Evolutionary conservation across 2,888 invertebrate genomes (phyloP), one percentile per base, ranked within the genome.

Genomic region (Adelphocoris suturalis): DNA sequence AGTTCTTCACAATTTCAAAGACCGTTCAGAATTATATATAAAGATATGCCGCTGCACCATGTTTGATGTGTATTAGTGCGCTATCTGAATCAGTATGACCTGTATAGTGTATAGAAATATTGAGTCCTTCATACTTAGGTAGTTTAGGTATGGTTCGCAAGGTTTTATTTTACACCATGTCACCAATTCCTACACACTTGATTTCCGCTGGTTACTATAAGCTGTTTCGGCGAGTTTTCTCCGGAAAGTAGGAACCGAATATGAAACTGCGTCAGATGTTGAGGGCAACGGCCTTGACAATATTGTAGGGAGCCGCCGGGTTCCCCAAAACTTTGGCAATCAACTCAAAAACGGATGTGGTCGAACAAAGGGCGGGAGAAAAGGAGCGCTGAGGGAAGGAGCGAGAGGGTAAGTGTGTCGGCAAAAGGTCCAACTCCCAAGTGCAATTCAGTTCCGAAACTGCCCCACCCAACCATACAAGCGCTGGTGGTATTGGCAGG

Each of bases 381-480:
- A 61, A 52, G 52, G 57, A 57, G 23, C n/a, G 57, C 16, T 5
- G 37, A 37, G 2, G 14, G n/a, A n/a, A 23, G 7, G n/a, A 7
- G 11, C 5, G 68, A 23, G 13, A 23, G 27, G 68, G 68, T 7
- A 2, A 23, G 68, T 19, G 68, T n/a, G 16, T 2, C n/a, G 61
- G 19, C n/a, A 61, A 19, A 61, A 61, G 61, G 61, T 85, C 85
- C 57, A 85, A 85, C 85, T 85, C 85, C 85, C 85, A 85, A 85
- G 85, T 85, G 85, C 85, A 85, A 85, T 85, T 85, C 61, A 61
- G 82, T 82, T 82, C 23, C 52, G 16, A 48, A 82, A 80, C 80
- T 80, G 46, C 46, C 80, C 48, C 48, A 47, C 37, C 80, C 46
- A 80, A 23, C 68, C 68, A 27, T 68, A 68, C 13, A 13, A 68